A percentile compares a stretch with the other conserved stretches of the same genome.
Conservation (phyloP, 2,888 invertebrate species). For the Heliconius aoede region DNA sequence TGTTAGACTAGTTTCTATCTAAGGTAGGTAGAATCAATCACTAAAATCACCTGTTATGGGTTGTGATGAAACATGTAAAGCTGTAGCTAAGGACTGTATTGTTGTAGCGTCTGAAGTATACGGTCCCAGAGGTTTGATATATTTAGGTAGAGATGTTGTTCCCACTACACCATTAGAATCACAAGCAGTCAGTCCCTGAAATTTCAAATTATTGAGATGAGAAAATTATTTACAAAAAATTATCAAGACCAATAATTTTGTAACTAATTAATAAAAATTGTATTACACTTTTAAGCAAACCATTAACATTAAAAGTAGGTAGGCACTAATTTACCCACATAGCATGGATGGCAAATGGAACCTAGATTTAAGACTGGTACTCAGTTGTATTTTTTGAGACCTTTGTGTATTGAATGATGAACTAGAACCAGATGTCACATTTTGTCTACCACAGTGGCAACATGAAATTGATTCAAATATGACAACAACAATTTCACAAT, state of each 20-base stretch:
- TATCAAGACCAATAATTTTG: background rate
- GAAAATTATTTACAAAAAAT: background rate
- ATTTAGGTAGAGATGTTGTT: conserved; percentile 92
- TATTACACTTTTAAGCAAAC: background rate
- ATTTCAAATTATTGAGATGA: too few species aligned
- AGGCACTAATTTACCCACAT: too few species aligned
- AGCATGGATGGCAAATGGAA: too few species aligned
- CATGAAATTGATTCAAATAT: background rate
- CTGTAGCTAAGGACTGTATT: conserved; percentile 97
- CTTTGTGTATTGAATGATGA: too few species aligned
- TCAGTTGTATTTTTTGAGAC: too few species aligned
- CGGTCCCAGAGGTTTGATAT: conserved; percentile 92
- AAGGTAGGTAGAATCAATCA: background rate
- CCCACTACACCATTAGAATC: conserved; percentile 94
- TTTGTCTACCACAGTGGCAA: background rate
- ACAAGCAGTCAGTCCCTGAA: conserved; percentile 92
- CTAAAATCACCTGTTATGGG: conserved; percentile 88
- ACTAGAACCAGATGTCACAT: background rate
- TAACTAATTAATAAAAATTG: background rate
- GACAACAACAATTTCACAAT: too few species aligned
- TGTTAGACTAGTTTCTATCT: too few species aligned
- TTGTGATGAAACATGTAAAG: conserved; percentile 93
- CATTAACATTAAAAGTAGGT: too few species aligned
- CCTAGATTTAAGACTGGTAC: too few species aligned
- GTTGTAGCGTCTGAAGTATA: conserved; percentile 94